Evolutionary conservation across 1,140 invertebrate genomes (phyloP).

Genomic region (Drosophila micromelanica): DNA sequence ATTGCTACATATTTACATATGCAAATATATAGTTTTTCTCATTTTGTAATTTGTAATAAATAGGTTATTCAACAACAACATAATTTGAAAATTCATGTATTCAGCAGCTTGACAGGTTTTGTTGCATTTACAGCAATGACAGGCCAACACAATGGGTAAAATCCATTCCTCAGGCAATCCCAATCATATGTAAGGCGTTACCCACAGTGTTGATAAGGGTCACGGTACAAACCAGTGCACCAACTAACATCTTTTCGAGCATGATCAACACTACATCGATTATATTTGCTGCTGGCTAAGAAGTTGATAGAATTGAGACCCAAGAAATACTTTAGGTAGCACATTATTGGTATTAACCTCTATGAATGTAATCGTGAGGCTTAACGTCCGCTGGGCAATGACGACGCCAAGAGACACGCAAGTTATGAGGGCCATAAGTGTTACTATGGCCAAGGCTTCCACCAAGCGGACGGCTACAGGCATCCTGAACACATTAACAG

Average conservation of each 20-base stretch:
- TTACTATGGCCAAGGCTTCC: constrained; percentile 57
- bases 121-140: background rate
- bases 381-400: constrained; percentile 46
- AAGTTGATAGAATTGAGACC: background rate
- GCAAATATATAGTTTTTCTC: too few species aligned
- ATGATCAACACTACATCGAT: constrained; percentile 29
- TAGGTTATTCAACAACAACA: too few species aligned
- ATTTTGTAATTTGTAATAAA: too few species aligned
- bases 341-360: constrained; percentile 28
- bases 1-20: too few species aligned
- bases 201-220: constrained; percentile 48
- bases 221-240: constrained; percentile 26
- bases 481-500: constrained; percentile 35
- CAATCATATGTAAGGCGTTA: constrained; percentile 37
- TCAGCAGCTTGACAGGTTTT: background rate
- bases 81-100: background rate
- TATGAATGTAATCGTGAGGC: constrained; percentile 39
- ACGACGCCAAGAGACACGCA: constrained; percentile 59
- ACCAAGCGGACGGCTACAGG: constrained; percentile 61
- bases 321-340: too few species aligned
- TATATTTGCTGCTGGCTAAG: constrained; percentile 63
- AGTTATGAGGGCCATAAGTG: constrained; percentile 60
- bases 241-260: constrained; percentile 59
- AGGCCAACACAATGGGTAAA: background rate
- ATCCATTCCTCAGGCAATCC: constrained; percentile 33